Base-by-base conservation (phyloP, 2,797 vertebrate genomes). In the Acipenser transmontanus region DNA sequence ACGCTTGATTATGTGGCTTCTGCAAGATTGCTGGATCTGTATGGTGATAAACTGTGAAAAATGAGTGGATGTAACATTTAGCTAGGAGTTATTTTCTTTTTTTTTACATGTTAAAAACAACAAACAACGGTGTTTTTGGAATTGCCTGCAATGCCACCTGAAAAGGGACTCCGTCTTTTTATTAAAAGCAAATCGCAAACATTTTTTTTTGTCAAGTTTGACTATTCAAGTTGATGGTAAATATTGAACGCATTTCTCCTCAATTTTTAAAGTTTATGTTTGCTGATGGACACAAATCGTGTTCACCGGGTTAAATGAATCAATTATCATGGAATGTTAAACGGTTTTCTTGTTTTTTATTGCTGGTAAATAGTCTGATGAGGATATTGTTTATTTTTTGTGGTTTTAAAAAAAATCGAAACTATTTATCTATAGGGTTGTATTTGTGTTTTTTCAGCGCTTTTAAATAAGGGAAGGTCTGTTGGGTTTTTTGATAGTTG, bases 11-110 rank as follows among this genome's bases (percentile, higher is more conserved):
- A 64, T 85, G 85, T 83, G 79, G 77, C 77, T 86, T 86, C 84
- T 81, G 78, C 81, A 77, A 88, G 81, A 86, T 83, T 82, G 80
- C 86, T 73, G 85, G 87, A 89, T 86, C 86, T 85, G 69, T 74
- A 85, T 85, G 83, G 86, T 87, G 80, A 79, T 78, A 86, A 79
- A 68, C 80, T 81, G 74, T 74, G 81, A 80, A 73, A 77, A 70
- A 73, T 62, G 82, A 87, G 80, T 84, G 82, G 72, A 72, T 84
- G 78, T 74, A 66, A 64, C 69, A 60, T 71, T 59, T 67, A 63
- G 52, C 50, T 62, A 67, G 57, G 77, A 81, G 82, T 76, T 80
- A 72, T 80, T 83, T 77, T 80, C 79, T 74, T 65, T 71, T 70
- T 65, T 68, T 79, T n/a, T 54, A 9, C 52, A 54, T 4, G 52